Evolutionary conservation across 1,140 invertebrate species (phyloP), one percentile per base, ranked within the genome.

Genomic region (Atta colombica): DNA sequence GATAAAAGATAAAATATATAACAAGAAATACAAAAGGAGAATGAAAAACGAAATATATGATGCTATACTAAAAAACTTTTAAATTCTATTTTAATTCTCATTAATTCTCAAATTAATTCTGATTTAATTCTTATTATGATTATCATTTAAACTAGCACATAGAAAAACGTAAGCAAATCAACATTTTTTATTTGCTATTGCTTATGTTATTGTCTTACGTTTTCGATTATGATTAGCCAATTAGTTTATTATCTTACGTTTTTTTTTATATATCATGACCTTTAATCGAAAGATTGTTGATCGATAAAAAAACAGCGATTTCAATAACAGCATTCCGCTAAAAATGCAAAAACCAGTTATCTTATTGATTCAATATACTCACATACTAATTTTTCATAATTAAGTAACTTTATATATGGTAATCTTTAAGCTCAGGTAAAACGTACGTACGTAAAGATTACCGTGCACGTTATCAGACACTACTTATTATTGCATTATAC

Each of bases 1-100:
- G 4, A 69, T 69, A 49, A 69, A n/a, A 69, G 6, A 14, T 71
- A 69, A 49, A 71, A 45, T 60, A 6, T 55, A 74, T 31, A 14
- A 21, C 31, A 31, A 31, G 4, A 8, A n/a, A 35, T 45, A 45
- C 35, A 75, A 75, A 39, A 39, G 8, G 8, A 45, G n/a, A 35
- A 35, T 6, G 31, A 35, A 35, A 35, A 35, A 5, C n/a, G 1
- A 58, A 74, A 21, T 35, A 55, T 4, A 51, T 14, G 1, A 51
- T 16, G 31, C 31, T 35, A 14, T 51, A 51, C n/a, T 18, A 63
- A 14, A 60, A 28, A 61, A 3, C 12, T 61, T 25, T 28, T 61
- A 1, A 28, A 61, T 28, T 61, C 14, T 28, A 28, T 61, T 61
- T 61, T 28, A 6, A 61, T 28, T 28, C 21, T 60, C 21, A 25